Evolutionary conservation across 2,113 vertebrate species (phyloP), one percentile per base, ranked within the genome.

Genomic region (Nyctibius bracteatus): DNA sequence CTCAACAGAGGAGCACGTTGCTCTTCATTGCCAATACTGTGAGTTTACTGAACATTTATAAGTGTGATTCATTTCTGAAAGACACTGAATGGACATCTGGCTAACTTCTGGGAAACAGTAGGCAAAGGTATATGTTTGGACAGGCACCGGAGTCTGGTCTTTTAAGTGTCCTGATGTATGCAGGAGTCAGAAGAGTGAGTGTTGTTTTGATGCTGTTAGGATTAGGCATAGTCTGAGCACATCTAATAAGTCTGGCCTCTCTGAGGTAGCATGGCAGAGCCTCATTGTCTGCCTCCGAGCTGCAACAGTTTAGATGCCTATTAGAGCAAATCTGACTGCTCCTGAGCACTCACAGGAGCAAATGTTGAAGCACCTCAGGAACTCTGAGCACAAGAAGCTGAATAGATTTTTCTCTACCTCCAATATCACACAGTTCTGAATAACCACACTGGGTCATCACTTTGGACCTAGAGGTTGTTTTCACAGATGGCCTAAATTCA

Each of bases 161-260:
- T 96, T 95, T 88, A 87, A 90, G 79, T 25, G 10, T 78, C 81
- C 61, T 96, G 81, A 96, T 86, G 77, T 71, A 87, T 88, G 86
- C 84, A 92, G 83, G 93, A 96, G 89, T 91, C 89, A 95, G 81
- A 95, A 92, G 33, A 78, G 43, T 88, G 73, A 92, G 79, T 59
- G 70, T 62, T 95, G 92, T 92, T 96, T 95, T 95, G 89, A 79
- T 96, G 94, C 86, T 95, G 86, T 83, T 39, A 81, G 63, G 94
- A 79, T 82, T 92, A 89, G 52, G 51, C 68, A 83, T 10, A 81
- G 51, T 84, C 72, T 91, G 75, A 95, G 52, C 37, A 81, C 86
- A 94, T 68, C 44, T 96, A 96, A 95, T 92, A 94, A 92, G 89
- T 52, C 72, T 51, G 73, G 39, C 52, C 77, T 94, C 75, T 90